Base-by-base conservation (phyloP, 2,888 invertebrate genomes). In the Latheticus oryzae region DNA sequence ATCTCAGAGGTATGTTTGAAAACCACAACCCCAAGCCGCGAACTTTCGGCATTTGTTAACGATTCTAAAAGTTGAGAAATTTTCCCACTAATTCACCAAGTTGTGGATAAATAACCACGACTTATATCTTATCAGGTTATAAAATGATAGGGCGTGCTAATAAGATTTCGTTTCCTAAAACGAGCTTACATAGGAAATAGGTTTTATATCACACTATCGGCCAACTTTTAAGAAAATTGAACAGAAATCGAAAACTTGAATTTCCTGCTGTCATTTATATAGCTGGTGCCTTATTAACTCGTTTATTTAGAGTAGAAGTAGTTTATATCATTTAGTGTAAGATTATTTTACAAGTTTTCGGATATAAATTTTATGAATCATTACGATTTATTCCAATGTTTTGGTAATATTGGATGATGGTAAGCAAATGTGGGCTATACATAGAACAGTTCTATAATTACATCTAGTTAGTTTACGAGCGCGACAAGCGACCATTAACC, bases 341-440 rank as follows among this genome's bases (percentile, higher is more conserved):
- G n/a, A n/a, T n/a, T n/a, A n/a, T n/a, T n/a, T n/a, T n/a, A n/a
- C n/a, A n/a, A 28, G 26, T 26, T 16, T n/a, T 28, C 24, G 28
- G 9, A 15, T 42, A 50, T 50, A 50, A 50, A 50, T 42, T 52
- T 42, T 33, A 42, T 52, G 52, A 33, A 24, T 52, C 52, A 33
- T 21, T 24, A 11, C 11, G 24, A 52, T 52, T 42, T 32, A 32
- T 52, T 40, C 42, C 42, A 33, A 42, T 52, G 33, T 52, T 52
- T 42, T 42, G 52, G 42, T 52, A 40, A 42, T 32, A 26, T 33
- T 13, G 32, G 42, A 17, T 24, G 16, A 40, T 51, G 19, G 51
- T 38, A 24, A 28, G 51, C 40, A 38, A n/a, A 28, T 40, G 51
- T 35, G 15, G 51, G 19, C n/a, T n/a, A 15, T 51, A 52, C 42